A percentile compares a stretch with the other conserved stretches of the same genome.
These are phyloP conservation scores for Thalassoma bifasciatum DNA, from an alignment of 2,113 vertebrate genomes.

Conservation along the genomic window DNA sequence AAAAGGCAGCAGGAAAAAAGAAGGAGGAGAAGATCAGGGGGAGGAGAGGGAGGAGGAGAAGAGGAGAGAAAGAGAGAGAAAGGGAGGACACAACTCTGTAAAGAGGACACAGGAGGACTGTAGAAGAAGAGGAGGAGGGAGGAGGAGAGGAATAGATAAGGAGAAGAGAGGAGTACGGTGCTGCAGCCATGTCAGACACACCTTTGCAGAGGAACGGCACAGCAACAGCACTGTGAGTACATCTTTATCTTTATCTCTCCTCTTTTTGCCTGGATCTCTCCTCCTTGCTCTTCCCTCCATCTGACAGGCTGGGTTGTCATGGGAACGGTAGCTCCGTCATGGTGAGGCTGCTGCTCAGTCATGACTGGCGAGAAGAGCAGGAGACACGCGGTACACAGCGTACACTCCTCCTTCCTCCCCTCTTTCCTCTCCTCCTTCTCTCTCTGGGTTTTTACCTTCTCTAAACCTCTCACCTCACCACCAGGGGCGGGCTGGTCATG, in stretches of 20 bases:
- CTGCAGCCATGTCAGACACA: constrained; percentile 77
- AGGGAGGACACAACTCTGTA: constrained; percentile 53
- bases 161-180: constrained; percentile 41
- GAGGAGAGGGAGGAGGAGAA: constrained; percentile 24
- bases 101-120: constrained; percentile 42
- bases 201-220: constrained; percentile 77
- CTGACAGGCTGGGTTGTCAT: constrained; percentile 78
- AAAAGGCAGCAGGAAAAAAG: constrained; percentile 55
- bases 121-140: constrained; percentile 32
- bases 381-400: constrained; percentile 69
- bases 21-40: constrained; percentile 38
- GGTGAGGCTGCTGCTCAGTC: constrained; percentile 78
- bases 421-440: constrained; percentile 30
- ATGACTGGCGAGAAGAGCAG: constrained; percentile 76
- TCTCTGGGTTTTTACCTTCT: constrained; percentile 1
- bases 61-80: constrained; percentile 2
- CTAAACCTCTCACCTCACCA: constrained; percentile 31
- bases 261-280: constrained; percentile 36
- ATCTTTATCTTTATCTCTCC: constrained; percentile 28
- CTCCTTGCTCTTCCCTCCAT: constrained; percentile 52
- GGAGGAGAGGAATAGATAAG: constrained; percentile 20
- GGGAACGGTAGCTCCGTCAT: constrained; percentile 77
- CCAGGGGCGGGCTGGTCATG: too few species aligned
- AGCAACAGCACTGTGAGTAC: constrained; percentile 71
- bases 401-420: constrained; percentile 62